Percentiles rank a stretch among this genome's conserved stretches.
Evolutionary conservation across 2,797 vertebrate genomes (phyloP).

Genomic region (Pelodytes ibericus): DNA sequence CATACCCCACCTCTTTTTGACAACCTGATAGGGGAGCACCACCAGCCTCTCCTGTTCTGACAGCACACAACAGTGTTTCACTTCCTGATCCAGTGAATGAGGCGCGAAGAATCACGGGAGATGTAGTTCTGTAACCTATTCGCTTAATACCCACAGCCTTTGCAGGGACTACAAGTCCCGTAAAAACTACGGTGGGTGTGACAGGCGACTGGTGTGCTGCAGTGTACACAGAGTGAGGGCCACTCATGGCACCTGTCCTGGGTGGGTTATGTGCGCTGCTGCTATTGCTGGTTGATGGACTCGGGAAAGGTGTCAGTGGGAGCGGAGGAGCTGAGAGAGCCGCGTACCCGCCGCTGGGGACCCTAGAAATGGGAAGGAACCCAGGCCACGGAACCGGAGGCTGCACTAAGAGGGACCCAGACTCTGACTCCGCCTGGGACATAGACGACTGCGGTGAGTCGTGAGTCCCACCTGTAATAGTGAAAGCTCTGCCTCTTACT

Average conservation of each 20-base stretch:
- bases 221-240: constrained; percentile 33
- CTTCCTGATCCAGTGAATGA: constrained; percentile 49
- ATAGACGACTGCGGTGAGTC: constrained; percentile 47
- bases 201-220: constrained; percentile 8
- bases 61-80: constrained; percentile 16
- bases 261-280: neutral
- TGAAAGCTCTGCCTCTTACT: too few species aligned
- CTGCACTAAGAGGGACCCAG: constrained; percentile 33
- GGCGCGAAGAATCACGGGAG: constrained; percentile 28
- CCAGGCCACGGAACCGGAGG: constrained; percentile 21
- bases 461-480: too few species aligned
- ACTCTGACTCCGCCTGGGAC: constrained; percentile 47
- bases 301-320: neutral
- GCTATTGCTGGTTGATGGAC: neutral
- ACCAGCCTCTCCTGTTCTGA: constrained; percentile 32
- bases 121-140: neutral
- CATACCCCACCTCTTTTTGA: constrained; percentile 38
- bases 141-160: neutral
- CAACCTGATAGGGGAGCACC: constrained; percentile 10
- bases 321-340: constrained; percentile 7
- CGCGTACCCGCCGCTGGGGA: constrained; percentile 1
- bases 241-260: constrained; percentile 37
- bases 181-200: constrained; percentile 7
- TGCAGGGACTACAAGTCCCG: constrained; percentile 29
- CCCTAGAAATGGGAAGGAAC: constrained; percentile 17